A percentile compares a stretch with the other conserved stretches of the same genome.
phyloP scores from a whole-genome alignment of 2,888 invertebrate genomes.

The Oscheius sp. region DNA sequence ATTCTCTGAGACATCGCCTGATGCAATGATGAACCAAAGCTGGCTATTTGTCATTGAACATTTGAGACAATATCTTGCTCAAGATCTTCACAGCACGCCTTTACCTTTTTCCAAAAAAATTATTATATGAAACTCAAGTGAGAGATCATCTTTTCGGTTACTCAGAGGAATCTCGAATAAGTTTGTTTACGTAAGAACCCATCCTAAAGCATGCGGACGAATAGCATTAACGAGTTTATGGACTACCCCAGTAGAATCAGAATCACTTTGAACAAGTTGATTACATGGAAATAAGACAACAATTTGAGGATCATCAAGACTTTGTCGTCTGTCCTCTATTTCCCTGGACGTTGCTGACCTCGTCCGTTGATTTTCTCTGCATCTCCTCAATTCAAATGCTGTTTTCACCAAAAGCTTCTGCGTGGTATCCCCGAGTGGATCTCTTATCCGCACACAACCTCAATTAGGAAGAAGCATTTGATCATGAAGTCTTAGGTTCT shows the following conservation, averaged over 20 bases:
- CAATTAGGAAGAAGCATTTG: conserved; percentile 33
- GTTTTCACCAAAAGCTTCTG: conserved; percentile 18
- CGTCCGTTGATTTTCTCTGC: conserved; percentile 34
- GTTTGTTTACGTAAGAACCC: no score
- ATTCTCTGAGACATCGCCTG: no score
- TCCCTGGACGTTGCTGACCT: conserved; percentile 34
- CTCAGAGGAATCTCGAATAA: no score
- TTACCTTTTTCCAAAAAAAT: no score
- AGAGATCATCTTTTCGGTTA: no score
- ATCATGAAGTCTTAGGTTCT: conserved; percentile 4
- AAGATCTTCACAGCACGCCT: no score
- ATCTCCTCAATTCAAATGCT: conserved; percentile 25
- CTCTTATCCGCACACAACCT: conserved; percentile 34
- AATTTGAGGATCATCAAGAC: conserved; percentile 31
- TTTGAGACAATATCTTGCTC: no score
- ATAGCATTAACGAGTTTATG: background rate
- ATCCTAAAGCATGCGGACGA: no score
- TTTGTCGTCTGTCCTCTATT: conserved; percentile 26
- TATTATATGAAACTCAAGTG: no score
- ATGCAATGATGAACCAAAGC: no score
- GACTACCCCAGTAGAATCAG: conserved; percentile 1
- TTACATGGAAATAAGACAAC: conserved; percentile 26
- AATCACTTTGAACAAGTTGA: conserved; percentile 9
- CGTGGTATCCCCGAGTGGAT: conserved; percentile 37
- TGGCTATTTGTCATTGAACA: no score